These are phyloP conservation scores for Cossypha niveicapilla DNA, from an alignment of 2,797 vertebrate species.

Conservation along the genomic window DNA sequence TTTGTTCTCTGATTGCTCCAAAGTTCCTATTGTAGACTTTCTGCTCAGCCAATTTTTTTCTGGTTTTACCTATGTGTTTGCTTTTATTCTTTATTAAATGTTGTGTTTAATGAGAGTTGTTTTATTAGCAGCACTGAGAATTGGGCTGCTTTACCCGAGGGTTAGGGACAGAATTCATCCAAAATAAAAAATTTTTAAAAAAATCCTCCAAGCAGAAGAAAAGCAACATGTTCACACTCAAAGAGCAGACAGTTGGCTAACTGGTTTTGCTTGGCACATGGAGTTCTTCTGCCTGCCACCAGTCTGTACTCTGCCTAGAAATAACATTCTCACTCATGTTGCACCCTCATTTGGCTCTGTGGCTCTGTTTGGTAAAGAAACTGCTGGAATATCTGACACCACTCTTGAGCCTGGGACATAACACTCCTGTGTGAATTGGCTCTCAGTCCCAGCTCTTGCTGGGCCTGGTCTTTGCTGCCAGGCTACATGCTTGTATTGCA, in stretches of 20 bases:
- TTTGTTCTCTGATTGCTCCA: background rate
- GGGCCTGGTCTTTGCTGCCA: background rate
- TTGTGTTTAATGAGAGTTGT: background rate
- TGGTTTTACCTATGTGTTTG: background rate
- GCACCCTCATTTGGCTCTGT: background rate
- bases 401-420: background rate
- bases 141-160: background rate
- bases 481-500: background rate
- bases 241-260: background rate
- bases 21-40: background rate
- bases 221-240: background rate
- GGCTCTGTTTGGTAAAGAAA: background rate
- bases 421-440: background rate
- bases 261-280: constrained; percentile 9
- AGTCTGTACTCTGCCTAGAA: constrained; percentile 14
- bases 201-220: background rate
- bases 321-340: background rate
- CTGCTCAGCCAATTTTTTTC: background rate
- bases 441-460: background rate
- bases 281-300: background rate
- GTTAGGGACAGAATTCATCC: background rate
- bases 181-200: background rate
- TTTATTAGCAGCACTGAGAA: background rate
- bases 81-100: background rate
- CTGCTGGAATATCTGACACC: background rate